Evolutionary conservation across 2,888 invertebrate species (phyloP), one percentile per base, ranked within the genome.

Genomic region (Nemoura dubitans): DNA sequence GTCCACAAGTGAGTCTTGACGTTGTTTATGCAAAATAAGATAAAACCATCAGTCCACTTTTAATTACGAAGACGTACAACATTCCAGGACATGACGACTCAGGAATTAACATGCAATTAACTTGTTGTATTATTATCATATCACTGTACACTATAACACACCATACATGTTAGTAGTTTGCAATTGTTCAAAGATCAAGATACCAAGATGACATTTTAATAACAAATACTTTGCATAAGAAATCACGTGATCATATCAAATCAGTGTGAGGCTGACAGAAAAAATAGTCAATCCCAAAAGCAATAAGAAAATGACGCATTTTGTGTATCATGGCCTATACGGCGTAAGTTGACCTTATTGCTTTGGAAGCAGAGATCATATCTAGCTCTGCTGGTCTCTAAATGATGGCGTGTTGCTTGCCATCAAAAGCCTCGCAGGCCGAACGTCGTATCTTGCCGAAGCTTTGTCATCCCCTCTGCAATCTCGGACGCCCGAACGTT

Each of bases 171-270:
- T 59, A 7, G 59, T 21, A 16, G 59, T 59, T 21, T 59, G 59
- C 59, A 59, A 59, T 59, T 59, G 59, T 59, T 59, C 21, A 7
- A 59, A 59, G 59, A 59, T 59, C 59, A 59, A 59, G 59, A 59
- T 59, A 59, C 59, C 16, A 59, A 59, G 59, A 59, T 59, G 59
- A 59, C 59, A 59, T 59, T 59, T 59, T 59, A 59, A 59, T 59
- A 59, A 59, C 59, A 21, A 59, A 21, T 59, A 59, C 59, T 59
- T 59, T 59, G 21, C 59, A 59, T 59, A 59, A 21, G 59, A 59
- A 7, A 59, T 59, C 59, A 59, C 59, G 59, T 59, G 59, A 1
- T 59, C 59, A 59, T 7, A 59, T 59, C 59, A 59, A 59, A 59
- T 59, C 59, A 59, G 59, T 59, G 59, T 59, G 21, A 59, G 21